Evolutionary conservation across 2,797 vertebrate genomes (phyloP).

Genomic region (Champsocephalus gunnari): DNA sequence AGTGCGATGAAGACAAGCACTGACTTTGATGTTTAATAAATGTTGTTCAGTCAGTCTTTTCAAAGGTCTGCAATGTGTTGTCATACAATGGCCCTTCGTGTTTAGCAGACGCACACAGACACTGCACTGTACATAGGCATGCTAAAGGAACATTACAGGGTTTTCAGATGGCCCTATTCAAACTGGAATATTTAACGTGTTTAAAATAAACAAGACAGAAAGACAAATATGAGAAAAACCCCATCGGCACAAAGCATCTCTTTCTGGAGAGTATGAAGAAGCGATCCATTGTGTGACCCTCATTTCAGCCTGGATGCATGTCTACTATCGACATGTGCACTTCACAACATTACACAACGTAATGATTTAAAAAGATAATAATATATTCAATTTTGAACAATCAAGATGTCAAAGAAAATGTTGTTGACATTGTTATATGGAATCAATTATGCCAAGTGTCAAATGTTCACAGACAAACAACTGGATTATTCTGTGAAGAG

Average conservation of each 20-base stretch:
- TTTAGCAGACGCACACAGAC: conserved; percentile 34
- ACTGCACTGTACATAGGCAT: conserved; percentile 28
- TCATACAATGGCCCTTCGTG: conserved; percentile 21
- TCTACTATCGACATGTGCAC: not conserved
- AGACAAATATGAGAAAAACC: not conserved
- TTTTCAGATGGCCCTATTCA: conserved; percentile 16
- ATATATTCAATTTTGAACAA: not conserved
- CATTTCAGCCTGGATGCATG: conserved; percentile 15
- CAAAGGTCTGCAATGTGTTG: conserved; percentile 11
- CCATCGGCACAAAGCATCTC: not conserved
- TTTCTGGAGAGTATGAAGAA: not conserved
- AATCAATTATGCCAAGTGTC: not conserved
- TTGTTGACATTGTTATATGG: not conserved
- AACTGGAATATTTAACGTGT: not conserved
- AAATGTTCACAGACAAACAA: not conserved
- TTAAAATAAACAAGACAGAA: not conserved
- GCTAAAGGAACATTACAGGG: conserved; percentile 9
- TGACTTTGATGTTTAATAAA: conserved; percentile 22
- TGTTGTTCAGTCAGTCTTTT: conserved; percentile 22
- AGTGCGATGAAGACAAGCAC: conserved; percentile 19
- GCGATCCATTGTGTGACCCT: not conserved
- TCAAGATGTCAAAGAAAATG: not conserved
- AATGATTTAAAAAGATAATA: not conserved
- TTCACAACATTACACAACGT: not conserved
- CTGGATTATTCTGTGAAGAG: conserved; percentile 8